Base-by-base conservation (phyloP, 2,797 vertebrate genomes). In the Malurus splendens region DNA sequence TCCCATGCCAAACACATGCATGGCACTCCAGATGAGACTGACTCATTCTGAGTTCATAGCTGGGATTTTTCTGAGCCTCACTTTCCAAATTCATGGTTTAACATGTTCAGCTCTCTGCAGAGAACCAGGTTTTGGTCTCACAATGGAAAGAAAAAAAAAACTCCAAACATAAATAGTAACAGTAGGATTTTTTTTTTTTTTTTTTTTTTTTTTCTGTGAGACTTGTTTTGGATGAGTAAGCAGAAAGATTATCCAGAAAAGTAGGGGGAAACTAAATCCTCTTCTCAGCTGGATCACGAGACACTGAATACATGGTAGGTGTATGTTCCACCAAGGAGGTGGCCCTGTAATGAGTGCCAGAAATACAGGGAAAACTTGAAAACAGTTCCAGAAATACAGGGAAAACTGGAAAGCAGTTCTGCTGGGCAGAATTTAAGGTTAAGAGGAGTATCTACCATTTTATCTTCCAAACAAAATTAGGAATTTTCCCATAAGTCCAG, bases 51-150 rank as follows among this genome's bases (percentile, higher is more conserved):
- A 90, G 51, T 61, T 91, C 56, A 77, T 71, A 92, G 60, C 45
- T 90, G 79, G 48, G 41, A 78, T 87, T 92, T 91, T 91, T 92
- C 82, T 89, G 64, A 64, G 72, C 41, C 38, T 66, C 87, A 15
- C 52, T 90, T 75, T 90, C 36, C 66, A 89, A 72, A 77, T 59
- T 72, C 28, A 11, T 81, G 45, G 89, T 90, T 61, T 81, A 83
- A 76, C 17, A 0, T 1, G 16, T 79, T 82, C 25, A 44, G 17
- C 36, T 79, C n/a, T 25, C 56, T 71, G 39, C 66, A 75, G 72
- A 80, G 61, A 80, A 23, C 7, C 44, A 55, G 14, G 23, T 32
- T 89, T 78, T 87, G 8, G 14, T 78, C 56, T 42, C 32, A 36
- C 39, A 45, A 5, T 45, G 38, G 20, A 14, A 27, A 42, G 22